A percentile compares a stretch with the other conserved stretches of the same genome.
Conservation (phyloP, 2,797 vertebrate genomes). For the Takifugu rubripes region DNA sequence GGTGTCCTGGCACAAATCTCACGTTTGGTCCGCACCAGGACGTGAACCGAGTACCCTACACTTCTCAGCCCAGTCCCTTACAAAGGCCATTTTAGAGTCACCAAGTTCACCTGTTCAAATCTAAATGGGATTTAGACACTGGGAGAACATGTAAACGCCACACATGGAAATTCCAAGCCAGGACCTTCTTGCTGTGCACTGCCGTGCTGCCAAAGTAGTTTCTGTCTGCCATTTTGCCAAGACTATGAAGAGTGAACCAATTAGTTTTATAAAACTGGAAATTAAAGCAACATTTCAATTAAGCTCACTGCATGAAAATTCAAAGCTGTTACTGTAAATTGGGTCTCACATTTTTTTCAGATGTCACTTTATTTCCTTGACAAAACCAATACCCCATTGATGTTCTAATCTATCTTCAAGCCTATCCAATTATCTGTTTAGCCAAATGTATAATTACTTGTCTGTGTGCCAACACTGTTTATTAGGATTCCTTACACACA, state of each 20-base stretch:
- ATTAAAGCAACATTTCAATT: constrained; percentile 19
- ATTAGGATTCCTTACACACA: constrained; percentile 64
- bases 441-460: constrained; percentile 70
- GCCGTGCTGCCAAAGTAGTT: not conserved
- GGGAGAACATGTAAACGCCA: no score
- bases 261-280: constrained; percentile 16
- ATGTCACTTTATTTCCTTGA: constrained; percentile 31
- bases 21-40: no score
- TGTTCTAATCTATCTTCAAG: constrained; percentile 51
- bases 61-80: no score
- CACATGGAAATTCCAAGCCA: no score
- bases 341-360: constrained; percentile 16
- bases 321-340: constrained; percentile 19
- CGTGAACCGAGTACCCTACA: no score
- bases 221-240: not conserved
- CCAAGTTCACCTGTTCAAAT: no score
- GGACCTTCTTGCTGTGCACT: no score
- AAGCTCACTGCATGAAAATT: not conserved
- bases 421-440: constrained; percentile 68
- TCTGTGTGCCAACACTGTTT: constrained; percentile 57
- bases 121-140: no score
- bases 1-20: no score
- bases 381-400: constrained; percentile 28
- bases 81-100: no score
- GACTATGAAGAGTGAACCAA: not conserved